phyloP scores from a whole-genome alignment of 2,797 vertebrate species.

The Lepilemur ruficaudatus region DNA sequence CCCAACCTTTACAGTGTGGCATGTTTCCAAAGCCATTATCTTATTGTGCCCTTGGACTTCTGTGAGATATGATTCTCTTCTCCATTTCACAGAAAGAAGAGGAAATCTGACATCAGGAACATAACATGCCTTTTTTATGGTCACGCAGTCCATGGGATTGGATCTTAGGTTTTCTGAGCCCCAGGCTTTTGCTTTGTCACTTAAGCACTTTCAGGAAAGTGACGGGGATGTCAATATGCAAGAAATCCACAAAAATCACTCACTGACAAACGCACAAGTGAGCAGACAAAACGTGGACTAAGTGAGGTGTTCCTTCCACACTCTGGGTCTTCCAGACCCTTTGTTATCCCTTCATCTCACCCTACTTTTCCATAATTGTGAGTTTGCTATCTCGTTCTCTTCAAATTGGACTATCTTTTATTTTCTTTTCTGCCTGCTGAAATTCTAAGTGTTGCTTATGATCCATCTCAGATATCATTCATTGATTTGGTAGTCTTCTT shows the following conservation, averaged over 20 bases:
- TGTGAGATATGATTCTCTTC: background rate
- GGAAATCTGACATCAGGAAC: background rate
- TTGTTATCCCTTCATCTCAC: background rate
- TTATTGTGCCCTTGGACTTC: background rate
- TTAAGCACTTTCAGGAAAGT: background rate
- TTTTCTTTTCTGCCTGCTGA: background rate
- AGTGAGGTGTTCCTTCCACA: background rate
- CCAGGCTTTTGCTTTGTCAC: background rate
- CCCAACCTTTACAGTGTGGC: background rate
- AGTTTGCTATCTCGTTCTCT: background rate
- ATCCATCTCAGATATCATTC: background rate
- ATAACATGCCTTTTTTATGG: background rate
- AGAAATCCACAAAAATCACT: background rate
- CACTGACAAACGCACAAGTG: background rate
- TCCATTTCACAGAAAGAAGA: background rate
- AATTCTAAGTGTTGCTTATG: background rate
- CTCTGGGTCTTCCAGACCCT: background rate
- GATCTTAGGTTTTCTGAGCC: background rate
- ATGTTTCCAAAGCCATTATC: background rate
- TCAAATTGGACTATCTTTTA: background rate
- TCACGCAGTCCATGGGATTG: background rate
- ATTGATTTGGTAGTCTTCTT: background rate
- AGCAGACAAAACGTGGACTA: background rate
- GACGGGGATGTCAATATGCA: background rate
- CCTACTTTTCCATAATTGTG: background rate